Percentiles rank a stretch among this genome's conserved stretches.
These are phyloP conservation scores for Turritopsis dohrnii DNA, from an alignment of 30 jellyfish, hydroid and myxozoan species.

Conservation along the genomic window DNA sequence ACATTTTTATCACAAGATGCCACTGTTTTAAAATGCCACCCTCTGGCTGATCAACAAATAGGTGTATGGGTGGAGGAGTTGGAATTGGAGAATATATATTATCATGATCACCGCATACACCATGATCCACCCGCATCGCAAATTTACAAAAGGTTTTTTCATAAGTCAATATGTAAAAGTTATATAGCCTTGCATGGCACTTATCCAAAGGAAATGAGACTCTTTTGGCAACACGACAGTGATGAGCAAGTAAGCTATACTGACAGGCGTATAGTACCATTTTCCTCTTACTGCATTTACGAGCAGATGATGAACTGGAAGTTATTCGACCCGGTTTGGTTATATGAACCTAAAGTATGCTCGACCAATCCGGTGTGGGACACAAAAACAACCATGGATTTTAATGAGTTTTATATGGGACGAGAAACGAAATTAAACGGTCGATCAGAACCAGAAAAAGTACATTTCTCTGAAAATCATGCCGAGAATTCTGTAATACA, in stretches of 20 bases:
- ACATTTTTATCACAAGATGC: constrained; percentile 59
- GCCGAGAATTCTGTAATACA: background rate
- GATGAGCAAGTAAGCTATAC: constrained; percentile 16
- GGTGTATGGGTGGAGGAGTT: constrained; percentile 71
- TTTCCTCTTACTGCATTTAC: background rate
- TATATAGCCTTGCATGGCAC: constrained; percentile 76
- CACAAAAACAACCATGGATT: constrained; percentile 46
- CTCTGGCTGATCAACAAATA: constrained; percentile 84
- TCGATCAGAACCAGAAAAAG: background rate
- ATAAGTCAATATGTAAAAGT: constrained; percentile 43
- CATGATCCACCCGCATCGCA: constrained; percentile 48
- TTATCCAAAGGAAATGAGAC: constrained; percentile 57
- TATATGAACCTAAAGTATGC: constrained; percentile 60
- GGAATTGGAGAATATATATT: constrained; percentile 24
- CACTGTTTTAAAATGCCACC: constrained; percentile 50
- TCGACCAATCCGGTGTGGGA: constrained; percentile 70
- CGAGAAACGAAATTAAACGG: constrained; percentile 37
- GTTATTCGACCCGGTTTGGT: constrained; percentile 44
- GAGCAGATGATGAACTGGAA: constrained; percentile 23
- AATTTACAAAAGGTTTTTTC: background rate
- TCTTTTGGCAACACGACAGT: constrained; percentile 39
- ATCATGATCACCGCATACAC: constrained; percentile 57
- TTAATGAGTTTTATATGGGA: constrained; percentile 37
- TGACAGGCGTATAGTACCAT: background rate
- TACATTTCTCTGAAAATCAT: background rate